Conservation (phyloP, 1,140 invertebrate genomes). For the Matsumurasca onukii region DNA sequence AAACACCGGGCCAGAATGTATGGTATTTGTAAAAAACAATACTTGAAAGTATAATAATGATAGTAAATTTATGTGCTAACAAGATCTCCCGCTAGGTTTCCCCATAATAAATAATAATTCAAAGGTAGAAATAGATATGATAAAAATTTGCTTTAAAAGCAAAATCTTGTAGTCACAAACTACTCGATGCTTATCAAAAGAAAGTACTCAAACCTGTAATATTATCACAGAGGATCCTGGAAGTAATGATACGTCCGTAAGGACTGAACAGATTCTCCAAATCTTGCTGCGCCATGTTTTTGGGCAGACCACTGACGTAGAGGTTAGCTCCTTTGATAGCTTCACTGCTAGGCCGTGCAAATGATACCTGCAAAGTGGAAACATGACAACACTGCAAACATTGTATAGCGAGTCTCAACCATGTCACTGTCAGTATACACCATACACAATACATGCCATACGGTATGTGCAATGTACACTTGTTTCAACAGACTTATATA, state of each 20-base stretch:
- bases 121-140: constrained; percentile 6
- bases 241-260: constrained; percentile 97
- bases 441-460: too few relatives aligned
- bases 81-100: constrained; percentile 10
- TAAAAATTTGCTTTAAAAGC: constrained; percentile 13
- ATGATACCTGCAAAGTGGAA: constrained; percentile 79
- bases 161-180: constrained; percentile 7
- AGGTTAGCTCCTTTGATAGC: constrained; percentile 99
- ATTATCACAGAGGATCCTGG: constrained; percentile 97
- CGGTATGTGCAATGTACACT: too few relatives aligned
- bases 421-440: too few relatives aligned
- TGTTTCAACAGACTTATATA: too few relatives aligned
- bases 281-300: constrained; percentile 97
- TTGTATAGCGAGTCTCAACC: too few relatives aligned
- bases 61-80: constrained; percentile 23
- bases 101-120: constrained; percentile 21
- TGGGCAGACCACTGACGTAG: constrained; percentile 97
- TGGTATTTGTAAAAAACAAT: constrained; percentile 23
- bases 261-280: constrained; percentile 94
- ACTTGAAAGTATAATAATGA: constrained; percentile 18
- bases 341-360: constrained; percentile 97
- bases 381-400: too few relatives aligned
- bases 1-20: constrained; percentile 28
- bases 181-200: not conserved
- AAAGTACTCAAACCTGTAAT: constrained; percentile 69